Base-by-base conservation (phyloP, 1,140 invertebrate species). In the Pogonomyrmex barbatus region DNA sequence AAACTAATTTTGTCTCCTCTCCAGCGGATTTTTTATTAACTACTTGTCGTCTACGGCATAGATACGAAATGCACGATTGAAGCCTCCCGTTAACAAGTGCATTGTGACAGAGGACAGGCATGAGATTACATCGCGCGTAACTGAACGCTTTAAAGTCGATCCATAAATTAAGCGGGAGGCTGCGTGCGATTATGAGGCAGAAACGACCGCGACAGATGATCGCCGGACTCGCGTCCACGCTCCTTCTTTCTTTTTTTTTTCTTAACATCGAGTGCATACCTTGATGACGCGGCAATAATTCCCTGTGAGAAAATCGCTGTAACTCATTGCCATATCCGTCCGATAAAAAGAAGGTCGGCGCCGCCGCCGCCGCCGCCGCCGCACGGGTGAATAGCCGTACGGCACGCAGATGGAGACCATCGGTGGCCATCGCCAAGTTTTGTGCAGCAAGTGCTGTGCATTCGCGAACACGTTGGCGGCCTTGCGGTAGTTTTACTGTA, bases 401-500 rank as follows among this genome's bases (percentile, higher is more conserved):
- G 73, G 73, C 84, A 90, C 86, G 89, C 89, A 86, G 78, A 87
- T 81, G 58, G 14, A 52, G 73, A 70, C 42, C 30, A 42, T 86
- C 50, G 10, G 52, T 33, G 75, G 60, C 12, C 62, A 39, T 84
- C 85, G 87, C 39, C 81, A 89, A 89, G 82, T 90, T 90, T 90
- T 82, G 88, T 67, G 50, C 88, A 58, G 50, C 56, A 63, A 73
- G 54, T 87, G 86, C 62, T 54, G 78, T 67, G 67, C 85, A 83
- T 88, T 87, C 83, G 83, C 77, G 33, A 87, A 91, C 87, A 93
- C 91, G 91, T 91, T 90, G 87, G 75, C 87, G 90, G 91, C 89
- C 92, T 94, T 94, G 94, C 94, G 93, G 93, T 94, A 93, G 93
- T 94, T 94, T 92, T 91, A 91, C 92, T 91, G 91, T 94, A 94